Percentiles rank a stretch among this genome's conserved stretches.
Conservation (phyloP, 2,113 vertebrate species). For the Seriola rivoliana region DNA sequence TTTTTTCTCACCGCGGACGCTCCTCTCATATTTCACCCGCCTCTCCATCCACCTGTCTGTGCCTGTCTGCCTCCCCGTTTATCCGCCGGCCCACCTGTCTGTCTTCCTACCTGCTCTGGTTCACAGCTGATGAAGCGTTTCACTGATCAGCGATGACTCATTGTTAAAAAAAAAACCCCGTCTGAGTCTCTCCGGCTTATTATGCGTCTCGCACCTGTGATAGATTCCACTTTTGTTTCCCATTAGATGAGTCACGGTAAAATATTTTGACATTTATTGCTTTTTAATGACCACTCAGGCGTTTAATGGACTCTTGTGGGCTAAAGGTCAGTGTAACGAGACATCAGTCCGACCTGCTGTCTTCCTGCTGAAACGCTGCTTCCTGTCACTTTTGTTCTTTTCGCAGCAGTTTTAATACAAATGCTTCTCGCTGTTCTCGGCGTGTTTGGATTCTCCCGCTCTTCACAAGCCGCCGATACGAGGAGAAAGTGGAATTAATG, state of each 20-base stretch:
- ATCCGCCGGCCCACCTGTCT: background rate
- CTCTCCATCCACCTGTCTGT: too few relatives aligned
- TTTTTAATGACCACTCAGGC: conserved; percentile 62
- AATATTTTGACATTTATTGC: conserved; percentile 50
- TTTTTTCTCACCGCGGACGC: too few relatives aligned
- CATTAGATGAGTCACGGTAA: conserved; percentile 53
- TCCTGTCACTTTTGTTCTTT: background rate
- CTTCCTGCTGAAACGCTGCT: background rate
- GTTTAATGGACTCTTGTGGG: conserved; percentile 36
- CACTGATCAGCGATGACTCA: conserved; percentile 39
- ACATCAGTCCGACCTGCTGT: background rate
- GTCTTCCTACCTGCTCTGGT: background rate
- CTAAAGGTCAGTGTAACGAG: background rate
- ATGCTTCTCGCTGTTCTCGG: background rate
- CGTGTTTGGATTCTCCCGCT: background rate
- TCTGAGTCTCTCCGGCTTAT: conserved; percentile 41
- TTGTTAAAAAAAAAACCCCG: background rate
- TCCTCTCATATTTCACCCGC: too few relatives aligned
- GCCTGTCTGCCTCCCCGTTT: too few relatives aligned
- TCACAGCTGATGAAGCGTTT: conserved; percentile 8
- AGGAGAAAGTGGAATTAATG: too few relatives aligned
- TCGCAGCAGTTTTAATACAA: background rate
- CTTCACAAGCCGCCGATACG: too few relatives aligned
- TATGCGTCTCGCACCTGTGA: conserved; percentile 42
- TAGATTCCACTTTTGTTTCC: conserved; percentile 30